These are phyloP conservation scores for Empidonax alnorum DNA, from an alignment of 2,113 vertebrate species.

Conservation along the genomic window DNA sequence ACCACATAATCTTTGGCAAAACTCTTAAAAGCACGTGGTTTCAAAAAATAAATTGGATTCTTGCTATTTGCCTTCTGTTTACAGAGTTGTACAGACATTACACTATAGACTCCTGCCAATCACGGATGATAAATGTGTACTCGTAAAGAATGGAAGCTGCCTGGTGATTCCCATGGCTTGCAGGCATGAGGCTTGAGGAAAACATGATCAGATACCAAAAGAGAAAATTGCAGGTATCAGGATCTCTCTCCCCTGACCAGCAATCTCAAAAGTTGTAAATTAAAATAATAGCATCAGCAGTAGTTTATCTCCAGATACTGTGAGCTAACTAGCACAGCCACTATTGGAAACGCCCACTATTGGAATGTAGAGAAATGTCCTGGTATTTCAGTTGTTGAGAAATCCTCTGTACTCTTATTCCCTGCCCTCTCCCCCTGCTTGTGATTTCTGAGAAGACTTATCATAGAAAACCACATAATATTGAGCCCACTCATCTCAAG, in stretches of 20 bases:
- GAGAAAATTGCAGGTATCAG: not conserved
- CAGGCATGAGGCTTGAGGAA: not conserved
- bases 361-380: not conserved
- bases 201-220: not conserved
- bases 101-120: not conserved
- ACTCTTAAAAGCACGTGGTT: not conserved
- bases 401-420: not conserved
- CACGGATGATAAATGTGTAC: accelerated
- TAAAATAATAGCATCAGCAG: not conserved
- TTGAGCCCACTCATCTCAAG: not conserved
- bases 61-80: not conserved
- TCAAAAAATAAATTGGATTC: not conserved
- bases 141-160: not conserved
- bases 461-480: not conserved
- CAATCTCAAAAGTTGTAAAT: not conserved
- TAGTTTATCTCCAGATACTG: not conserved
- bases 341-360: not conserved
- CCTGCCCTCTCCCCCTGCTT: not conserved
- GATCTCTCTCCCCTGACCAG: not conserved
- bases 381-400: not conserved
- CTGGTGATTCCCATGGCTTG: not conserved
- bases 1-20: not conserved
- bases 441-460: not conserved
- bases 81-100: not conserved
- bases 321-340: not conserved